A percentile compares a stretch with the other conserved stretches of the same genome.
phyloP scores from a whole-genome alignment of 2,113 vertebrate species.

The Urocynchramus pylzowi region DNA sequence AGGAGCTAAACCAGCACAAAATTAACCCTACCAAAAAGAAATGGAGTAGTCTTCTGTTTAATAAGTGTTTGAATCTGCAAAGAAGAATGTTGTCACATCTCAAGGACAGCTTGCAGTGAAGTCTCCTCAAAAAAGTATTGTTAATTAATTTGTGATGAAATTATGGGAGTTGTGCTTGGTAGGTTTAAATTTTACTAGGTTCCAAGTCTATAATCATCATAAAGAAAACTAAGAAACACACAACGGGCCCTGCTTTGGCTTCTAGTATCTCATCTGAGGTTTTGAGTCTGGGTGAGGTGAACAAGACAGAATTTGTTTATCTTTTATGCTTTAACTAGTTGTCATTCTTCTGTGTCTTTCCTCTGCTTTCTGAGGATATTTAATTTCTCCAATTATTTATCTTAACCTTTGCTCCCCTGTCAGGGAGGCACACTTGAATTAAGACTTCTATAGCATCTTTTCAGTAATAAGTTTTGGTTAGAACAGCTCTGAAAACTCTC shows the following conservation, averaged over 20 bases:
- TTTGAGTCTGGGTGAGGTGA: not conserved
- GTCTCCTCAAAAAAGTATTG: not conserved
- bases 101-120: not conserved
- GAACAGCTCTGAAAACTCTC: not conserved
- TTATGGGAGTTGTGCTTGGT: not conserved
- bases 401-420: not conserved
- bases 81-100: not conserved
- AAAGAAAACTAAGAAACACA: not conserved
- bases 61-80: not conserved
- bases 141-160: not conserved
- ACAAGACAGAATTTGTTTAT: not conserved
- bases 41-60: not conserved
- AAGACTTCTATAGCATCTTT: not conserved
- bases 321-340: not conserved
- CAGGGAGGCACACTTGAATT: not conserved
- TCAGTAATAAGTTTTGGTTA: not conserved
- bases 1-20: not conserved
- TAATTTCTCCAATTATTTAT: not conserved
- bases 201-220: not conserved
- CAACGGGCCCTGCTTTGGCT: not conserved
- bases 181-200: not conserved
- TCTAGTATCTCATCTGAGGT: not conserved
- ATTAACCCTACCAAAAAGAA: not conserved
- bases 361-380: not conserved
- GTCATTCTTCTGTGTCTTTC: not conserved